phyloP scores from a whole-genome alignment of 2,888 invertebrate species.

The Shargacucullia verbasci region DNA sequence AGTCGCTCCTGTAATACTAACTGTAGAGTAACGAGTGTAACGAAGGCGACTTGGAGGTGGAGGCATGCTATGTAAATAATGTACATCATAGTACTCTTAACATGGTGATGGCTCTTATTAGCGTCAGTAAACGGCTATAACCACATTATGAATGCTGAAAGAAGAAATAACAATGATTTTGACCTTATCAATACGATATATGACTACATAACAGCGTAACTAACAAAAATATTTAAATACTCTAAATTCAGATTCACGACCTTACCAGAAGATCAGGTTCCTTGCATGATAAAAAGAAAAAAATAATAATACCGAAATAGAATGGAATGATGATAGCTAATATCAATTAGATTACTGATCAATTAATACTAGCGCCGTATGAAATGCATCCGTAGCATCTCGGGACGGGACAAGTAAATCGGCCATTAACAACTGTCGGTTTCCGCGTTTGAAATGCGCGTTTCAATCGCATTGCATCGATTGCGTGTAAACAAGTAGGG shows the following conservation, averaged over 20 bases:
- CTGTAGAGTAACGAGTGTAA: conserved; percentile 40
- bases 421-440: conserved; percentile 42
- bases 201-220: conserved; percentile 33
- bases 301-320: conserved; percentile 35
- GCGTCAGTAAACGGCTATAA: conserved; percentile 17
- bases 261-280: conserved; percentile 4
- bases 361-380: conserved; percentile 39
- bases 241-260: conserved; percentile 5
- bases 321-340: conserved; percentile 40
- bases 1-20: conserved; percentile 70
- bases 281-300: conserved; percentile 28
- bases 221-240: background rate
- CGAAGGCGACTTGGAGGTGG: conserved; percentile 50
- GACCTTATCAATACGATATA: conserved; percentile 22
- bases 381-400: conserved; percentile 42
- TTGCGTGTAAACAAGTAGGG: conserved; percentile 55
- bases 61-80: conserved; percentile 55
- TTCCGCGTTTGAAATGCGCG: conserved; percentile 49
- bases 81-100: conserved; percentile 24
- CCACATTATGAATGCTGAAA: conserved; percentile 18
- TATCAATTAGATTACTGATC: conserved; percentile 41
- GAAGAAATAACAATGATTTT: conserved; percentile 25
- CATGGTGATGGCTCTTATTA: conserved; percentile 50
- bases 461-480: conserved; percentile 45
- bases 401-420: conserved; percentile 35